These are phyloP conservation scores for Agonopterix heracliana DNA, from an alignment of 2,888 invertebrate species.

Conservation along the genomic window DNA sequence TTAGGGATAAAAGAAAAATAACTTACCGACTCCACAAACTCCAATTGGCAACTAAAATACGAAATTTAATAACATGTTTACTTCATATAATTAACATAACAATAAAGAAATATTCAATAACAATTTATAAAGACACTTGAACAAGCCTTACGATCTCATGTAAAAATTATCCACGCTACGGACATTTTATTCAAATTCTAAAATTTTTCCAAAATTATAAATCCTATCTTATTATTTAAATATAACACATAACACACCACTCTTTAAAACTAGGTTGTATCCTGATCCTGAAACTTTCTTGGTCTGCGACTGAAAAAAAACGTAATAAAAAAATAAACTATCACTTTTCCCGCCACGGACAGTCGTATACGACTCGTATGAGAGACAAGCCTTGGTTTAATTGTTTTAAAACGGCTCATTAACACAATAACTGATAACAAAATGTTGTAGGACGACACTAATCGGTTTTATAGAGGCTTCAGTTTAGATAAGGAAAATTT, in stretches of 20 bases:
- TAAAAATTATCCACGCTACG: too few relatives aligned
- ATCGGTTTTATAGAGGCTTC: slow-evolving; percentile 19
- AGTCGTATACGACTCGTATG: slow-evolving; percentile 15
- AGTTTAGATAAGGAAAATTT: slow-evolving; percentile 1
- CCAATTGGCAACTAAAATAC: background rate
- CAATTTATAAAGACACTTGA: too few relatives aligned
- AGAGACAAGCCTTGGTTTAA: slow-evolving; percentile 15
- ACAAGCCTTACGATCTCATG: too few relatives aligned
- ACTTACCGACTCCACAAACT: background rate
- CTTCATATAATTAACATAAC: slow-evolving; percentile 6
- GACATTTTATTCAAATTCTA: too few relatives aligned
- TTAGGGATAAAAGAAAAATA: background rate
- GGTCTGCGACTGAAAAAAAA: background rate
- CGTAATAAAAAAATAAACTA: background rate
- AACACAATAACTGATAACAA: slow-evolving; percentile 29
- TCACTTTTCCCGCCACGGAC: slow-evolving; percentile 17
- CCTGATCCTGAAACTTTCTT: too few relatives aligned
- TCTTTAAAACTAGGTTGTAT: too few relatives aligned
- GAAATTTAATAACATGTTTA: slow-evolving; percentile 1
- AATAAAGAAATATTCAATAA: background rate
- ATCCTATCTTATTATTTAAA: too few relatives aligned
- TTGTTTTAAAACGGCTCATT: slow-evolving; percentile 25
- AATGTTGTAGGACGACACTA: slow-evolving; percentile 12
- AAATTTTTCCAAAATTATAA: too few relatives aligned
- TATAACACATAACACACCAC: too few relatives aligned